Evolutionary conservation across 2,113 vertebrate genomes (phyloP), one percentile per base, ranked within the genome.

Genomic region (Phyllostomus hastatus): DNA sequence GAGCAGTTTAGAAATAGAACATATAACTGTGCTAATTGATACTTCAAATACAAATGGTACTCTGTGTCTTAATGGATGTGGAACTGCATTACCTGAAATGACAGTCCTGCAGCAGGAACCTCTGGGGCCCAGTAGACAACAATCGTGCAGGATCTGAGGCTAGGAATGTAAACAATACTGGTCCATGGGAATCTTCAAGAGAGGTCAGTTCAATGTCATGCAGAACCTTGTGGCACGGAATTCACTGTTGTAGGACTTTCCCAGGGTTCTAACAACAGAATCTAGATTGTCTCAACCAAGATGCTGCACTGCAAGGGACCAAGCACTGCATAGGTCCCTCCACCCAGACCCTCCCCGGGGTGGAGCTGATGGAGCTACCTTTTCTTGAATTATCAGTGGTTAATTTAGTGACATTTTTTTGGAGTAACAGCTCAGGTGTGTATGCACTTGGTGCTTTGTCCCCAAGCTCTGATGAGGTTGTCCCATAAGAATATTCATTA

Each of bases 1-100:
- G 54, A 94, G 50, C 72, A 80, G 46, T 85, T 94, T 35, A 70
- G 67, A 95, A 76, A 59, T 10, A 69, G 90, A 83, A 76, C 1
- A 0, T 7, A 8, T 35, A 89, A 79, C 35, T 38, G 33, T 14
- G 10, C 54, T 79, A 66, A 81, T 64, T 92, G 93, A 88, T 46
- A 69, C 33, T 81, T 93, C 90, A 81, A 54, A 52, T 33, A 66
- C 3, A 2, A 94, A 43, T 22, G 72, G n/a, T 16, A 46, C 19
- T 70, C 73, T 43, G 28, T 14, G 43, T 81, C 90, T 76, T 76
- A 48, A 59, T 12, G 46, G 50, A 69, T 85, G 24, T 54, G 9
- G 66, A 67, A 28, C 57, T 17, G 3, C 38, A 35, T 82, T 38
- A 79, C 76, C 78, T 90, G 81, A 54, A 50, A 61, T 59, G 66